Base-by-base conservation (phyloP, 2,113 vertebrate species). In the Cottus gobio region DNA sequence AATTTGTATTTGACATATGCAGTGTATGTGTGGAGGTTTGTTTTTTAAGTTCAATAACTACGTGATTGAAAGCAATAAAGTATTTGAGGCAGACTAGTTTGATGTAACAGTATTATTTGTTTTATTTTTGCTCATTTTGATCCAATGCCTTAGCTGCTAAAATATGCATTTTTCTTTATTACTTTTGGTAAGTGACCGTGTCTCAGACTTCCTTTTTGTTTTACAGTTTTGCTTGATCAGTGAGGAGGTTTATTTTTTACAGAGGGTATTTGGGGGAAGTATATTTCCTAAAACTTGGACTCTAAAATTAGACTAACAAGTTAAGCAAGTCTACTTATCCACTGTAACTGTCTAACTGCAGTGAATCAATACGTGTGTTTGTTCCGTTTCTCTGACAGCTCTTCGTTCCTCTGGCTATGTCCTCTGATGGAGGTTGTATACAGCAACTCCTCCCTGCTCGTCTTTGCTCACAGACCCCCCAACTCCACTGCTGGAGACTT, bases 381-480 rank as follows among this genome's bases (percentile, higher is more conserved):
- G 13, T 67, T 73, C 39, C 26, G 7, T 74, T 69, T 66, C 5
- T 70, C 24, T 42, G 22, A 64, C 79, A 84, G 90, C 57, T 71
- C 52, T 73, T 37, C 60, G 56, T 42, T 56, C 57, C 50, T 39
- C 48, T 26, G 22, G 9, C 77, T 63, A 63, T 68, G 61, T 11
- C 26, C 26, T 58, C 39, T 18, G 46, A 62, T 94, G 93, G 89
- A 85, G 30, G 26, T 75, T n/a, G 36, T 30, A 0, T 67, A 78
- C 67, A 12, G 79, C 60, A 95, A 93, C 77, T 84, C 80, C 11
- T 90, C 94, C 1, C 5, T 85, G 37, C 34, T 91, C 66, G 54
- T 75, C n/a, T 30, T 89, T 60, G 85, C 85, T 31, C 87, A 86
- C 46, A 84, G 80, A 66, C 76, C 89, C 3, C 0, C 30, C 8